Percentiles rank a stretch among this genome's conserved stretches.
phyloP scores from a whole-genome alignment of 2,797 vertebrate species.

The Poecilia gillii region DNA sequence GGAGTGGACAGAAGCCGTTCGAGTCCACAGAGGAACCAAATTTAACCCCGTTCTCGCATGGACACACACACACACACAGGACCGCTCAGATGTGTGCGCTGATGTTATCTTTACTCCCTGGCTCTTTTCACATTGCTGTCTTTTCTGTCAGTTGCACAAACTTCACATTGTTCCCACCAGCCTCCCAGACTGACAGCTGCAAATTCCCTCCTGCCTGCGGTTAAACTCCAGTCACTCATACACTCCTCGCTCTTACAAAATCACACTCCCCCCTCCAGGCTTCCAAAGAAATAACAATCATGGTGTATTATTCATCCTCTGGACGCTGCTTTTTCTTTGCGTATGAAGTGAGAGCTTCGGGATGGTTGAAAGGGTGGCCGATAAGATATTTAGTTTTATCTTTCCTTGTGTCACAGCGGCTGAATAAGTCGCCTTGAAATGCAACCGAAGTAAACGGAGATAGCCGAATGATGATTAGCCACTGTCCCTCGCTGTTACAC shows the following conservation, averaged over 20 bases:
- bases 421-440: conserved; percentile 16
- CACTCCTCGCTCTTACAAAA: conserved; percentile 1
- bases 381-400: conserved; percentile 6
- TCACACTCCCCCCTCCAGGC: conserved; percentile 31
- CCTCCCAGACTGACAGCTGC: conserved; percentile 72
- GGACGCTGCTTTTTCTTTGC: conserved; percentile 36
- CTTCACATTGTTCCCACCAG: conserved; percentile 68
- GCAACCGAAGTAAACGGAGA: conserved; percentile 12
- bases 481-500: conserved; percentile 13
- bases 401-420: conserved; percentile 19
- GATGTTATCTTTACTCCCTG: conserved; percentile 16
- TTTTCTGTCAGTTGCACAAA: conserved; percentile 61
- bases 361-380: not conserved
- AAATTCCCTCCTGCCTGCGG: conserved; percentile 56
- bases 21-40: conserved; percentile 19
- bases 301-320: conserved; percentile 49
- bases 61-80: conserved; percentile 12
- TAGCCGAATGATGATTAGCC: conserved; percentile 34
- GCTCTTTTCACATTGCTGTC: conserved; percentile 41
- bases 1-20: conserved; percentile 33
- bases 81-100: conserved; percentile 20
- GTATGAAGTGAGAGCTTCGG: conserved; percentile 20
- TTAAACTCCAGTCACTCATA: conserved; percentile 36
- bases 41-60: not conserved
- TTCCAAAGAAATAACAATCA: conserved; percentile 55